Evolutionary conservation across 2,113 vertebrate species (phyloP), one percentile per base, ranked within the genome.

Genomic region (Sceloporus tristichus): DNA sequence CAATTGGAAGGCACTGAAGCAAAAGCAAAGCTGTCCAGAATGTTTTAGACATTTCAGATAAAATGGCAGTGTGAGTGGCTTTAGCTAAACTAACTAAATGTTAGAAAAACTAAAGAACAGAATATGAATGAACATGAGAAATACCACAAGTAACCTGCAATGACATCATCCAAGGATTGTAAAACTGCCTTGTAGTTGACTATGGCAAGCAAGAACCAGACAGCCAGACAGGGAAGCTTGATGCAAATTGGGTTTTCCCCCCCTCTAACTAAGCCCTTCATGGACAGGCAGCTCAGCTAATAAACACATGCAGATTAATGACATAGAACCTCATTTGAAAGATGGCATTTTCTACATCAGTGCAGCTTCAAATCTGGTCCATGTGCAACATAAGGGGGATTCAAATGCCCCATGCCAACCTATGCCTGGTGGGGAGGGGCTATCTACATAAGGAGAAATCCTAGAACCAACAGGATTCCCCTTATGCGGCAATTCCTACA

Each of bases 21-120:
- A 1, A 66, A 86, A 59, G 62, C 59, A 11, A 0, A 18, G 19
- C 0, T 29, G 1, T 34, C 2, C 3, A 54, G 59, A 89, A 11
- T 76, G 29, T 90, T 88, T 84, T 42, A 65, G 62, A 79, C 48
- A 84, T 74, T 82, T 27, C 56, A 75, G 78, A 89, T 14, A 91
- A 89, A 89, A 89, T 70, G 82, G 79, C 82, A 0, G 27, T 86
- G 70, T 82, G 92, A 94, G 68, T 0, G 83, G 81, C 73, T 93
- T 85, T 40, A 38, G 40, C 0, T 48, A 85, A 53, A 81, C 38
- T 40, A 38, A 34, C 0, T 48, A 85, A 53, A 81, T 48, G 21
- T 73, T 29, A 11, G 23, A 29, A 81, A 70, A 53, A 0, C 0
- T 48, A 66, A 81, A 29, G 38, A 56, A 65, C 1, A n/a, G 48